Evolutionary conservation across 2,888 invertebrate species (phyloP), one percentile per base, ranked within the genome.

Genomic region (Agonum fuliginosum): DNA sequence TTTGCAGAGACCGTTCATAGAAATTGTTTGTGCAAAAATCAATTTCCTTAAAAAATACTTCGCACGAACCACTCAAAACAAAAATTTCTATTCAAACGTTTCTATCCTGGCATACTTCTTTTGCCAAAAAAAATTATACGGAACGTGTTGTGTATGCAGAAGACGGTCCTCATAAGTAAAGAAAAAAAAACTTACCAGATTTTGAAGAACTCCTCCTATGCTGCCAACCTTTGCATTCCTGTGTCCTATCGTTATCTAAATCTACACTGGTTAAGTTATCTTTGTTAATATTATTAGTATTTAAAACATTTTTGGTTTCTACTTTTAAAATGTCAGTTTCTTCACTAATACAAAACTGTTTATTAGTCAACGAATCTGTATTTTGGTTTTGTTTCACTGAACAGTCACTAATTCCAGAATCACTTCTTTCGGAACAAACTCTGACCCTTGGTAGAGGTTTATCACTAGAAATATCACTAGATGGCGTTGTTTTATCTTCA

Each of bases 371-470:
- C 0, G 86, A 85, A 0, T 84, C 85, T 0, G 84, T 17, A 8
- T 34, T 48, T 20, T 75, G 75, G 6, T 19, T 27, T 30, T 27
- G 69, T 27, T 54, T 86, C 37, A 86, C 86, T 6, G 89, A 89
- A 81, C 89, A 89, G 79, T 90, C 90, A 81, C 90, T 90, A 78
- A 89, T 88, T 0, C 90, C 90, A 41, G 89, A 89, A 80, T 90
- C 90, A 81, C 89, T 89, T 58, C 90, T 86, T 80, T 90, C 89
- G 75, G 87, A 89, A 81, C 89, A 89, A 19, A 83, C 84, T 80
- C 85, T 81, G 37, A 67, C 67, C 2, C 75, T 67, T 12, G 78
- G 10, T 20, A 51, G 10, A 30, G 30, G 4, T 30, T 30, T 30
- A 8, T 30, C 30, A 3, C 3, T 30, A n/a, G n/a, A n/a, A n/a